A percentile compares a stretch with the other conserved stretches of the same genome.
Evolutionary conservation across 2,888 invertebrate genomes (phyloP).

Genomic region (Dendrolimus pini): DNA sequence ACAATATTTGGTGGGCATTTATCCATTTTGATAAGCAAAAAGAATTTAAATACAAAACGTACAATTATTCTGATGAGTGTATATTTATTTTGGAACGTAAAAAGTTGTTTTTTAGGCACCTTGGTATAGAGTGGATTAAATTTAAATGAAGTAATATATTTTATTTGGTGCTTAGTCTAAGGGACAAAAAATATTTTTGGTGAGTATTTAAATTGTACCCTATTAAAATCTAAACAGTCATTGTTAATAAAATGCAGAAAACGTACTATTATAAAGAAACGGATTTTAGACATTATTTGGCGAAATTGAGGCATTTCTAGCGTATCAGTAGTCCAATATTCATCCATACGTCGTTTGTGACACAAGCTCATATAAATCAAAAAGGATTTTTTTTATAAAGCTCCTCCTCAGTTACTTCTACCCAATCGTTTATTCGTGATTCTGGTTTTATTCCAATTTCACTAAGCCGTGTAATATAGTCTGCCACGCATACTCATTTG

Average conservation of each 20-base stretch:
- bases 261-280: conserved; percentile 10
- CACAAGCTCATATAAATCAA: conserved; percentile 12
- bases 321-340: conserved; percentile 15
- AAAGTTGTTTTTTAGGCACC: too few relatives aligned
- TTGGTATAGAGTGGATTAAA: too few relatives aligned
- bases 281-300: conserved; percentile 13
- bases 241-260: conserved; percentile 18
- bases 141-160: too few relatives aligned
- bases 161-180: too few relatives aligned
- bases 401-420: conserved; percentile 9
- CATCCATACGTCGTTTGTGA: conserved; percentile 9
- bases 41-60: too few relatives aligned
- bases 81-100: too few relatives aligned
- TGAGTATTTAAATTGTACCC: too few relatives aligned
- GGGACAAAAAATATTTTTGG: too few relatives aligned
- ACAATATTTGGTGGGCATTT: too few relatives aligned
- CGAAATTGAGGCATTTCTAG: conserved; percentile 16
- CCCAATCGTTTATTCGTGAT: conserved; percentile 12
- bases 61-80: too few relatives aligned
- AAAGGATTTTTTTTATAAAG: conserved; percentile 9
- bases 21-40: too few relatives aligned
- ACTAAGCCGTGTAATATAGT: conserved; percentile 9
- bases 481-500: conserved; percentile 11
- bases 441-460: conserved; percentile 5
- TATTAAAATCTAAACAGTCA: conserved; percentile 2